Conservation (phyloP, 2,888 invertebrate species). For the Punctoribates punctum region DNA sequence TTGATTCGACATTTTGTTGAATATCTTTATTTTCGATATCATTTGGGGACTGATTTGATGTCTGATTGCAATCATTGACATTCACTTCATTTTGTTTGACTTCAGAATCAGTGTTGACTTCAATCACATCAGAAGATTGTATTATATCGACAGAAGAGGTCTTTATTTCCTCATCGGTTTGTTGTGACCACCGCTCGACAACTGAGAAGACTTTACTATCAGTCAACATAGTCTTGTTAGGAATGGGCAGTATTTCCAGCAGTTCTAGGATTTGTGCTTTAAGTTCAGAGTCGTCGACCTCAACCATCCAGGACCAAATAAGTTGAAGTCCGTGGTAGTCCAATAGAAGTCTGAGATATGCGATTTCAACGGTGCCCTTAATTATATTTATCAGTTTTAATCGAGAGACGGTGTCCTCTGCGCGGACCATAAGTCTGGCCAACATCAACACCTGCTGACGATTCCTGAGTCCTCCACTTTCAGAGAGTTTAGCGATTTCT, state of each 20-base stretch:
- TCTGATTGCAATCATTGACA: background rate
- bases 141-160: background rate
- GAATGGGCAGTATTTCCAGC: constrained; percentile 78
- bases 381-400: constrained; percentile 70
- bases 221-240: constrained; percentile 85
- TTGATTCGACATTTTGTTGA: background rate
- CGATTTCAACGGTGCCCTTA: constrained; percentile 58
- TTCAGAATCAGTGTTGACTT: background rate
- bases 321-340: constrained; percentile 83
- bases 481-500: constrained; percentile 74
- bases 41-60: too few relatives aligned
- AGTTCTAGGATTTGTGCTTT: constrained; percentile 68
- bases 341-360: constrained; percentile 64
- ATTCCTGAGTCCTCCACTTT: constrained; percentile 74
- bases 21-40: background rate
- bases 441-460: constrained; percentile 82
- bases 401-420: constrained; percentile 70
- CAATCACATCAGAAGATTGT: background rate
- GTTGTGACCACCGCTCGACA: constrained; percentile 74
- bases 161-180: background rate
- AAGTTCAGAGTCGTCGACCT: constrained; percentile 55
- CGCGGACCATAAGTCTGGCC: constrained; percentile 86
- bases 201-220: constrained; percentile 83
- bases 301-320: constrained; percentile 88
- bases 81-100: background rate